These are phyloP conservation scores for Platycercus adscitus DNA, from an alignment of 2,113 vertebrate genomes.

Conservation along the genomic window DNA sequence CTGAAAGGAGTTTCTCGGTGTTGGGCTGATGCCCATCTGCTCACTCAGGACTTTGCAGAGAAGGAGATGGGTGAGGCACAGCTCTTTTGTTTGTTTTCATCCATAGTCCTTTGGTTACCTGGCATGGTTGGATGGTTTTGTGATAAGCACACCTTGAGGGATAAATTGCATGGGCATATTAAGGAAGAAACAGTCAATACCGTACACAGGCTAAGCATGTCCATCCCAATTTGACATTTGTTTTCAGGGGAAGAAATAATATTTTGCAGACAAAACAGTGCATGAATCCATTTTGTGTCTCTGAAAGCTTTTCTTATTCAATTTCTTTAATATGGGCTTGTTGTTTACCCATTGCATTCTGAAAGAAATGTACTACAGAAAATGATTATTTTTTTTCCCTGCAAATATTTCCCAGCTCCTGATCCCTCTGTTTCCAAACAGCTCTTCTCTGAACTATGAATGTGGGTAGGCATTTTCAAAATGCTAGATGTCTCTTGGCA, in stretches of 20 bases:
- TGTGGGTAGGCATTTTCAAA: neutral
- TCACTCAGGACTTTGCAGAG: neutral
- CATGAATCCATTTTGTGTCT: neutral
- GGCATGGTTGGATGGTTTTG: neutral
- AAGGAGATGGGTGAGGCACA: neutral
- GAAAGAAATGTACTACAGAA: neutral
- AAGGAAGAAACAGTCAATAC: neutral
- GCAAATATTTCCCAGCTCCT: neutral
- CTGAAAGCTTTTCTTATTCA: neutral
- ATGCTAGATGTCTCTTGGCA: neutral
- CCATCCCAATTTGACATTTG: neutral
- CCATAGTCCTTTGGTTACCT: accelerated
- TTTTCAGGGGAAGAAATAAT: neutral
- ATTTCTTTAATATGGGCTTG: neutral
- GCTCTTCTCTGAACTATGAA: neutral
- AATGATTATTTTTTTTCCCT: neutral
- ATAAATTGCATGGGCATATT: neutral
- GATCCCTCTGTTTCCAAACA: neutral
- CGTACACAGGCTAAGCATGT: neutral
- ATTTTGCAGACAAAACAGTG: neutral
- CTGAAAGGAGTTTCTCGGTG: neutral
- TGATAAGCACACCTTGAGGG: neutral
- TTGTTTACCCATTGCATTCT: neutral
- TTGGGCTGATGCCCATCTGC: neutral
- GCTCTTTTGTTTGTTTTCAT: neutral